Percentiles rank a stretch among this genome's conserved stretches.
phyloP scores from a whole-genome alignment of 2,113 vertebrate genomes.

The Pterocles orientalis region DNA sequence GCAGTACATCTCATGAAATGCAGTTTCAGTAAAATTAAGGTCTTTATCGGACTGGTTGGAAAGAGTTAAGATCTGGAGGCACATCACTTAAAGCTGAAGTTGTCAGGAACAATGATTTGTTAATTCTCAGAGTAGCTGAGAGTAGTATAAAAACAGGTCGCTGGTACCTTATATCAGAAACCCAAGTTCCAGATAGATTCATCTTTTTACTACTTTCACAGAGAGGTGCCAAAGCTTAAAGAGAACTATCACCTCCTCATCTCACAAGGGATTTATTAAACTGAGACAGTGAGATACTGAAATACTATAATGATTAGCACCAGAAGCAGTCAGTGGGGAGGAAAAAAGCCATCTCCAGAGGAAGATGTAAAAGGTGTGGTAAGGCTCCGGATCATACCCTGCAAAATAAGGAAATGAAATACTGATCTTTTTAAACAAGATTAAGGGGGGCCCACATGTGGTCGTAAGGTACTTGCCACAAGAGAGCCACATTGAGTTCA shows the following conservation, averaged over 20 bases:
- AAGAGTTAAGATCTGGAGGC: not conserved
- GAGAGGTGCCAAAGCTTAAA: not conserved
- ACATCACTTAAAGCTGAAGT: not conserved
- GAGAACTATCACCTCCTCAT: not conserved
- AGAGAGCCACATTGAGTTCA: not conserved
- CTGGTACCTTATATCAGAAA: not conserved
- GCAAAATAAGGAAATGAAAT: not conserved
- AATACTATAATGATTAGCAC: not conserved
- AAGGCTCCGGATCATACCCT: not conserved
- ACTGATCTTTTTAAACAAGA: not conserved
- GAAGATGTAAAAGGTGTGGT: not conserved
- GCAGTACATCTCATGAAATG: not conserved
- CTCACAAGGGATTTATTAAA: not conserved
- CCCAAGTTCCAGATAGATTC: not conserved
- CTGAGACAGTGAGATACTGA: not conserved
- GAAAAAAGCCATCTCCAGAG: not conserved
- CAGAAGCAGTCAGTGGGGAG: not conserved
- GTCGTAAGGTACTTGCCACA: not conserved
- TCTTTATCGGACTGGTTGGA: not conserved
- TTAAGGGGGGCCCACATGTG: not conserved
- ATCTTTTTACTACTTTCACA: not conserved
- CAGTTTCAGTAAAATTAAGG: not conserved
- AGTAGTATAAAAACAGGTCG: not conserved
- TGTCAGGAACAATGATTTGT: not conserved
- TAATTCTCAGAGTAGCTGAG: not conserved